These are phyloP conservation scores for Aphidoletes aphidimyza DNA, from an alignment of 2,888 invertebrate species.

Conservation along the genomic window DNA sequence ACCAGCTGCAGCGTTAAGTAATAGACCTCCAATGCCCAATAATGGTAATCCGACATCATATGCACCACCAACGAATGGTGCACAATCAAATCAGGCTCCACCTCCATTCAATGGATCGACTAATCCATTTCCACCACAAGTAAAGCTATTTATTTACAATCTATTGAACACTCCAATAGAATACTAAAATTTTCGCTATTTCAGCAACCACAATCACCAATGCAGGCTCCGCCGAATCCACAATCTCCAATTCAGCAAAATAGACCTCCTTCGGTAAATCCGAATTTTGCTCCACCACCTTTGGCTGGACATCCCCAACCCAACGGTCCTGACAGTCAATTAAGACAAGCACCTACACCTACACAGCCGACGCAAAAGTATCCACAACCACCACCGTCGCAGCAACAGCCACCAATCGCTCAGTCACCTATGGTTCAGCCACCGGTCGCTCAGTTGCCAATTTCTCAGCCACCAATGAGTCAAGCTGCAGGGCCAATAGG, in stretches of 20 bases:
- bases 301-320: background rate
- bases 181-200: background rate
- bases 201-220: background rate
- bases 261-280: background rate
- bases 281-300: background rate
- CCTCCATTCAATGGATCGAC: conserved; percentile 1
- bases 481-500: background rate
- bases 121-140: background rate
- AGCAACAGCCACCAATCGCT: background rate
- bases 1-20: background rate
- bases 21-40: background rate
- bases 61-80: conserved; percentile 9
- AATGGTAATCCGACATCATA: background rate
- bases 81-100: background rate
- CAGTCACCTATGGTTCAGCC: background rate
- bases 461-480: conserved; percentile 40
- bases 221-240: background rate
- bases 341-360: background rate
- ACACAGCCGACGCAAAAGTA: background rate
- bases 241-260: background rate
- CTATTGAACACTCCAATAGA: background rate
- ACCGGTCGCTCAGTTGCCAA: background rate
- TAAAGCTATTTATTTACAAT: background rate
- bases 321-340: background rate
- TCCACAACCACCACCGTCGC: background rate